phyloP scores from a whole-genome alignment of 2,888 invertebrate species.

The Drosophila tripunctata region DNA sequence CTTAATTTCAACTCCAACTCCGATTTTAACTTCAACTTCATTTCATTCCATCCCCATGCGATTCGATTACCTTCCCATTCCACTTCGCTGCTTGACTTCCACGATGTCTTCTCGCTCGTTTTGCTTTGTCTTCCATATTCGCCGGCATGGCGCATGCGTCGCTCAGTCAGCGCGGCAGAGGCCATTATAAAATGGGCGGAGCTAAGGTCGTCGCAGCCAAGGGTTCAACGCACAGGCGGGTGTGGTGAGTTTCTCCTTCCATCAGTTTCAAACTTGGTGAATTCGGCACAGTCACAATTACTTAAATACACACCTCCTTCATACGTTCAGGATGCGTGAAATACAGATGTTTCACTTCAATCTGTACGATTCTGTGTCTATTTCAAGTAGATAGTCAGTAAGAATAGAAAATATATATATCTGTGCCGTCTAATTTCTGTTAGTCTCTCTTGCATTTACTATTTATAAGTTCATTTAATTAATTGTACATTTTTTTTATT shows the following conservation, averaged over 20 bases:
- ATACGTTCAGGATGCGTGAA: not conserved
- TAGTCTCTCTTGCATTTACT: no score
- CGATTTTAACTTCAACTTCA: slow-evolving; percentile 3
- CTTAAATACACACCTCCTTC: not conserved
- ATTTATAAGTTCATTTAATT: no score
- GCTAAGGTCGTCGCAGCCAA: slow-evolving; percentile 60
- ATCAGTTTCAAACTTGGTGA: slow-evolving; percentile 11
- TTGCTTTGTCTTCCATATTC: slow-evolving; percentile 54
- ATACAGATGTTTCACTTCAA: not conserved
- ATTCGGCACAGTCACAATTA: not conserved
- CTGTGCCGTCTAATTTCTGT: no score
- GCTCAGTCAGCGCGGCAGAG: slow-evolving; percentile 51
- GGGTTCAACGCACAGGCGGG: slow-evolving; percentile 41
- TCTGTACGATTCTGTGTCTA: not conserved
- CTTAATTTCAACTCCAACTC: slow-evolving; percentile 1
- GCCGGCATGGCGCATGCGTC: slow-evolving; percentile 68
- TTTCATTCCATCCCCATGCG: slow-evolving; percentile 26
- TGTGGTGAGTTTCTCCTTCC: slow-evolving; percentile 67
- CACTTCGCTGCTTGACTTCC: slow-evolving; percentile 13
- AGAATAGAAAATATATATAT: no score
- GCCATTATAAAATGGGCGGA: slow-evolving; percentile 84
- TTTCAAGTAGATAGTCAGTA: no score
- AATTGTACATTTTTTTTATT: no score
- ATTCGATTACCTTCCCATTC: slow-evolving; percentile 8
- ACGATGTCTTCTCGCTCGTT: slow-evolving; percentile 21